These are phyloP conservation scores for Listrodromus nycthemerus DNA, from an alignment of 2,888 invertebrate species.

Conservation along the genomic window DNA sequence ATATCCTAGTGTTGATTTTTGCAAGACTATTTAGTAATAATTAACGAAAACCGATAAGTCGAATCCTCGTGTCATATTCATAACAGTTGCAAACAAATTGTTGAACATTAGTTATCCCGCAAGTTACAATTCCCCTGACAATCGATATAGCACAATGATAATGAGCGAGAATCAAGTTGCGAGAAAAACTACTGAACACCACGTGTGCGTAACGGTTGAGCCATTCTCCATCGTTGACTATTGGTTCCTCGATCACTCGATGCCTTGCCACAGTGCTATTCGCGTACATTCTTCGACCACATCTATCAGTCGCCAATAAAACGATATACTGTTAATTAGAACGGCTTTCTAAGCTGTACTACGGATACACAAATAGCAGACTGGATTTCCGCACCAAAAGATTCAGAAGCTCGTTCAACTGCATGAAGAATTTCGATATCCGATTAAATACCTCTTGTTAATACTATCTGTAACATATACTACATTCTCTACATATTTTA, in stretches of 20 bases:
- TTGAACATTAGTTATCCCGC: conserved; percentile 10
- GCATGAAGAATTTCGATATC: conserved; percentile 19
- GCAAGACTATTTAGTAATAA: no score
- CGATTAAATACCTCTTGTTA: conserved; percentile 18
- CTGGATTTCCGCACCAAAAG: conserved; percentile 19
- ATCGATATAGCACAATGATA: conserved; percentile 11
- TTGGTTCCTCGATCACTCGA: conserved; percentile 41
- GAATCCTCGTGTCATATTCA: no score
- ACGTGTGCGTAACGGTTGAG: conserved; percentile 50
- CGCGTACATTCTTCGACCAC: conserved; percentile 55
- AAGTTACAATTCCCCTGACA: conserved; percentile 6
- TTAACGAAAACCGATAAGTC: no score
- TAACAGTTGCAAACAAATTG: background rate
- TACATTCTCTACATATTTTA: conserved; percentile 20
- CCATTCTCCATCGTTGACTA: conserved; percentile 52
- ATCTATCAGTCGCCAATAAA: conserved; percentile 59
- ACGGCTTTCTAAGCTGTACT: conserved; percentile 55
- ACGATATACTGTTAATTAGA: conserved; percentile 57
- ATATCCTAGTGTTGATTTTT: no score
- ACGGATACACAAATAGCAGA: conserved; percentile 50
- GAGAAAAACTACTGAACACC: conserved; percentile 27
- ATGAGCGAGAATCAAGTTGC: conserved; percentile 13
- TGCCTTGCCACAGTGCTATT: conserved; percentile 29
- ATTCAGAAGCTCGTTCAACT: conserved; percentile 35
- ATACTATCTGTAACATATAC: background rate